Evolutionary conservation across 2,113 vertebrate genomes (phyloP).

Genomic region (Passer montanus): DNA sequence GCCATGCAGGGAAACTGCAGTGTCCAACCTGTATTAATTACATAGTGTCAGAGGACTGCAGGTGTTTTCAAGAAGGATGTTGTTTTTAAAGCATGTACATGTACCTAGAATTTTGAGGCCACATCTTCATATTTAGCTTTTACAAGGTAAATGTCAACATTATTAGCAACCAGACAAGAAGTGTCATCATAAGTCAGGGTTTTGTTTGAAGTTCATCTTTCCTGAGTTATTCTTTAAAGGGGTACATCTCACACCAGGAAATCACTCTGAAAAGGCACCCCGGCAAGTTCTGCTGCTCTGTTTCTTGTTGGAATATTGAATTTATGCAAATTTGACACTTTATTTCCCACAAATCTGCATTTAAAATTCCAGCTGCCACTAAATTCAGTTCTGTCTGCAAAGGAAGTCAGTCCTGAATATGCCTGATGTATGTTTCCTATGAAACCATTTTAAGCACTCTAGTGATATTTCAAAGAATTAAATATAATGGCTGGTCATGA

Average conservation of each 20-base stretch:
- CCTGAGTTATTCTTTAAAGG: background rate
- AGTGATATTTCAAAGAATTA: background rate
- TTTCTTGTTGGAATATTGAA: background rate
- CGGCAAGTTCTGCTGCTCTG: background rate
- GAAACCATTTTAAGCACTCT: background rate
- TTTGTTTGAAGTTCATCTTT: background rate
- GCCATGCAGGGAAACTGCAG: background rate
- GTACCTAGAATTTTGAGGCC: background rate
- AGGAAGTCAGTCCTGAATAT: background rate
- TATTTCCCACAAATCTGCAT: background rate
- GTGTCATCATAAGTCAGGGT: background rate
- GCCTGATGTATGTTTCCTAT: background rate
- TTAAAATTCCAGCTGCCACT: background rate
- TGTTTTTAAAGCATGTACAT: background rate
- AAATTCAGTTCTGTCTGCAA: background rate
- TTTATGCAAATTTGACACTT: background rate
- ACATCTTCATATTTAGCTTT: background rate
- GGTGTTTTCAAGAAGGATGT: background rate
- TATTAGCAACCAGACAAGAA: background rate
- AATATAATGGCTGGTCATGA: background rate
- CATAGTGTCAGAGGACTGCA: accelerated
- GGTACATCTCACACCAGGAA: background rate
- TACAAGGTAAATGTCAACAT: background rate
- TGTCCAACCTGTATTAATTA: background rate
- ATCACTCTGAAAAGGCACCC: background rate